Conservation (phyloP, 2,797 vertebrate species). For the Notolepis coatsorum region DNA sequence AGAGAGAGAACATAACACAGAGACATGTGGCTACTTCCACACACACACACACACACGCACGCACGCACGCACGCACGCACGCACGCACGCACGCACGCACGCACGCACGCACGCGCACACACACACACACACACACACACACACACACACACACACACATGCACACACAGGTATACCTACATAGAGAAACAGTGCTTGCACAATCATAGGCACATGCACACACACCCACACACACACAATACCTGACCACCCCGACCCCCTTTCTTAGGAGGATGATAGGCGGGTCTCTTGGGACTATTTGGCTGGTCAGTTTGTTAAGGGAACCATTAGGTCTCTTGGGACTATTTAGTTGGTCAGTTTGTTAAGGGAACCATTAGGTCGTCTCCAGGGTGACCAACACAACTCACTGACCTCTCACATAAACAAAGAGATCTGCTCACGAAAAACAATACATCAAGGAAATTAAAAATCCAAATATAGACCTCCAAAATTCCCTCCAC, state of each 20-base stretch:
- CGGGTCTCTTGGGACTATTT: background rate
- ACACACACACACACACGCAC: background rate
- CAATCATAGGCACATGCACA: background rate
- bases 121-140: slow-evolving; percentile 7
- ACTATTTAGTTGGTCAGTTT: background rate
- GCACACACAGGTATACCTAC: background rate
- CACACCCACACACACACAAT: background rate
- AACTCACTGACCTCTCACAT: background rate
- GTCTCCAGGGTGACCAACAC: background rate
- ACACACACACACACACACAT: slow-evolving; percentile 3
- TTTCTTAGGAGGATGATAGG: background rate
- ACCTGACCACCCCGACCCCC: no score
- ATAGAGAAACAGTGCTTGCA: background rate
- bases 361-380: background rate
- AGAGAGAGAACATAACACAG: background rate
- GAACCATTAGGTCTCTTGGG: no score
- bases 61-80: slow-evolving; percentile 4
- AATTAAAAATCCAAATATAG: slow-evolving; percentile 9
- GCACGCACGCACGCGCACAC: background rate
- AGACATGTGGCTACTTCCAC: no score
- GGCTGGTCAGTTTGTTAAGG: background rate
- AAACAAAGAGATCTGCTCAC: slow-evolving; percentile 11
- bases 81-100: background rate
- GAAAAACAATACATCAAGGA: background rate
- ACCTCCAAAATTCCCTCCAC: background rate